These are phyloP conservation scores for Oreotrochilus melanogaster DNA, from an alignment of 2,113 vertebrate genomes.

Conservation along the genomic window DNA sequence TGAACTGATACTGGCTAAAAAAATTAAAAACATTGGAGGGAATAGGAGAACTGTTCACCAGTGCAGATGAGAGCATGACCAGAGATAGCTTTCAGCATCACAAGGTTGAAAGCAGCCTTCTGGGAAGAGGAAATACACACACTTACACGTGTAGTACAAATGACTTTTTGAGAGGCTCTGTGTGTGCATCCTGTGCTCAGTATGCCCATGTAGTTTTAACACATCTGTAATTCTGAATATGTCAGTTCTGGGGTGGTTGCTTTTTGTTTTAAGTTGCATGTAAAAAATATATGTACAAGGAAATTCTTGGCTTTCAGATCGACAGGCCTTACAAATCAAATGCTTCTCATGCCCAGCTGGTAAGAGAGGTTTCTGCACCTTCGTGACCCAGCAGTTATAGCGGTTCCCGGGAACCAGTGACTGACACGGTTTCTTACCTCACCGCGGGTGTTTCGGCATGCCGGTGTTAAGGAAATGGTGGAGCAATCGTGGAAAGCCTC, in stretches of 20 bases:
- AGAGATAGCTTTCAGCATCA: conserved; percentile 28
- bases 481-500: conserved; percentile 24
- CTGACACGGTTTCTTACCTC: conserved; percentile 38
- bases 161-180: background rate
- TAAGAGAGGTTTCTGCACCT: conserved; percentile 14
- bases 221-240: conserved; percentile 10
- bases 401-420: background rate
- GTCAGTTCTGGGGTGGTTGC: background rate
- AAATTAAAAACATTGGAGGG: background rate
- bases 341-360: background rate
- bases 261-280: background rate
- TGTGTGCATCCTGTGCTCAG: background rate
- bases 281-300: background rate
- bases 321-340: background rate
- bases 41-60: background rate
- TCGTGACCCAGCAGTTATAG: background rate
- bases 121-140: background rate
- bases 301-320: conserved; percentile 13
- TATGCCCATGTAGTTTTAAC: background rate
- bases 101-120: background rate
- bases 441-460: background rate
- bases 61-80: background rate
- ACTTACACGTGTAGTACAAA: background rate
- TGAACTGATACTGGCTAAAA: background rate
- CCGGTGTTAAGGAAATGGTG: background rate